Evolutionary conservation across 1,140 invertebrate species (phyloP).

Genomic region (Drosophila athabasca): DNA sequence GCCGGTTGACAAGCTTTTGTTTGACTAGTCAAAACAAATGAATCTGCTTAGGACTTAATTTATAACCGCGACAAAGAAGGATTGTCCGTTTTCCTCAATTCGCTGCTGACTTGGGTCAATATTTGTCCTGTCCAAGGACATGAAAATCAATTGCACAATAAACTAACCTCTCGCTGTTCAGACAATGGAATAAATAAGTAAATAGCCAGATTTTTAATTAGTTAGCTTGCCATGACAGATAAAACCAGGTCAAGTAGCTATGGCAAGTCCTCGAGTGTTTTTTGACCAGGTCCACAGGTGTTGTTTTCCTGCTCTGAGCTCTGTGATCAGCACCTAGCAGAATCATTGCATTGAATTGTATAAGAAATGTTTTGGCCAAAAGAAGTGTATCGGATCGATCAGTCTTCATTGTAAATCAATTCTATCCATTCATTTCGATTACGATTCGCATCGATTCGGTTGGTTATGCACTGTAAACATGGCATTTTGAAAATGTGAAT

Average conservation of each 20-base stretch:
- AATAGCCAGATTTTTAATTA: conserved; percentile 68
- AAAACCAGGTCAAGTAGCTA: conserved; percentile 44
- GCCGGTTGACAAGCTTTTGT: conserved; percentile 41
- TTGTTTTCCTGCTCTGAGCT: background rate
- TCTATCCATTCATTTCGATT: conserved; percentile 9
- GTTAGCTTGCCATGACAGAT: conserved; percentile 23
- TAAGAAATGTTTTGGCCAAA: background rate
- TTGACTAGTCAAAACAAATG: conserved; percentile 56
- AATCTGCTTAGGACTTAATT: conserved; percentile 46
- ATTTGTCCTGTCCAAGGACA: conserved; percentile 57
- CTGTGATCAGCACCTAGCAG: background rate
- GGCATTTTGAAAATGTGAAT: conserved; percentile 16
- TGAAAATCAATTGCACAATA: conserved; percentile 61
- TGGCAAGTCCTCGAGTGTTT: conserved; percentile 51
- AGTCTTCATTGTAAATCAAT: conserved; percentile 34
- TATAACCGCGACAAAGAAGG: conserved; percentile 56
- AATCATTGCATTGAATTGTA: background rate
- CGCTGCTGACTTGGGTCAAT: conserved; percentile 14
- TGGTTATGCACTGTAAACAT: background rate
- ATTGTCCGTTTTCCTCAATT: background rate
- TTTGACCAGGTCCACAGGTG: background rate
- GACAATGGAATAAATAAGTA: conserved; percentile 60
- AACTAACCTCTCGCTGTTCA: conserved; percentile 17
- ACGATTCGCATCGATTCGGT: conserved; percentile 30
- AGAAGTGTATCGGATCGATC: background rate